Evolutionary conservation across 1,140 invertebrate genomes (phyloP).

Genomic region (Aphidius ervi): DNA sequence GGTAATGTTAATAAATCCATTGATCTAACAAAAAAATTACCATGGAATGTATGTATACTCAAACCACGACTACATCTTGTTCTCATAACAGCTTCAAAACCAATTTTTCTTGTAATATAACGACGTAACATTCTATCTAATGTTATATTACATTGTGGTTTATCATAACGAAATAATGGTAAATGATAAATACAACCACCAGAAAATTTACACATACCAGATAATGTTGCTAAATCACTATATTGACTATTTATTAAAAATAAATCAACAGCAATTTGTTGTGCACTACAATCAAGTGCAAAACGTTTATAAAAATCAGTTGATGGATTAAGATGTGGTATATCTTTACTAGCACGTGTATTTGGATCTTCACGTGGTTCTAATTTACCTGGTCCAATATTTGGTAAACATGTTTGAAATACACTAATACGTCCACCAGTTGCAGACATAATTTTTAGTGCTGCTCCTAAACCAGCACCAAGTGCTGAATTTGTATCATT

Average conservation of each 20-base stretch:
- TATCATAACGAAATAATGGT: slow-evolving; percentile 78
- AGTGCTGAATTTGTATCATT: slow-evolving; percentile 78
- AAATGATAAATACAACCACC: slow-evolving; percentile 93
- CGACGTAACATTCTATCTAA: slow-evolving; percentile 78
- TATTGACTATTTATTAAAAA: slow-evolving; percentile 93
- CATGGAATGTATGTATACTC: slow-evolving; percentile 96
- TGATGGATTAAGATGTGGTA: slow-evolving; percentile 82
- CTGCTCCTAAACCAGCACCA: slow-evolving; percentile 88
- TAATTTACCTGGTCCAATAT: slow-evolving; percentile 83
- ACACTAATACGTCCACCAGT: slow-evolving; percentile 94
- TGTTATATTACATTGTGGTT: slow-evolving; percentile 66
- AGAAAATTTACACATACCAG: slow-evolving; percentile 91
- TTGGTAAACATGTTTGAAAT: slow-evolving; percentile 89
- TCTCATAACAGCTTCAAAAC: slow-evolving; percentile 98
- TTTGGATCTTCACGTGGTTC: slow-evolving; percentile 81
- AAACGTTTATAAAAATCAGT: slow-evolving; percentile 98
- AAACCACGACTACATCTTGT: slow-evolving; percentile 91
- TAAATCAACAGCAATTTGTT: slow-evolving; percentile 94
- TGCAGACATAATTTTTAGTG: slow-evolving; percentile 85
- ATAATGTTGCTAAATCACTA: slow-evolving; percentile 88
- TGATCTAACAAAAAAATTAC: slow-evolving; percentile 98
- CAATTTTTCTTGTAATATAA: slow-evolving; percentile 95
- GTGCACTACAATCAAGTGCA: slow-evolving; percentile 91
- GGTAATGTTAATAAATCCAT: slow-evolving; percentile 94
- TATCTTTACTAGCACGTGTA: slow-evolving; percentile 73